Evolutionary conservation across 2,797 vertebrate species (phyloP).

Genomic region (Lepilemur septentrionalis): DNA sequence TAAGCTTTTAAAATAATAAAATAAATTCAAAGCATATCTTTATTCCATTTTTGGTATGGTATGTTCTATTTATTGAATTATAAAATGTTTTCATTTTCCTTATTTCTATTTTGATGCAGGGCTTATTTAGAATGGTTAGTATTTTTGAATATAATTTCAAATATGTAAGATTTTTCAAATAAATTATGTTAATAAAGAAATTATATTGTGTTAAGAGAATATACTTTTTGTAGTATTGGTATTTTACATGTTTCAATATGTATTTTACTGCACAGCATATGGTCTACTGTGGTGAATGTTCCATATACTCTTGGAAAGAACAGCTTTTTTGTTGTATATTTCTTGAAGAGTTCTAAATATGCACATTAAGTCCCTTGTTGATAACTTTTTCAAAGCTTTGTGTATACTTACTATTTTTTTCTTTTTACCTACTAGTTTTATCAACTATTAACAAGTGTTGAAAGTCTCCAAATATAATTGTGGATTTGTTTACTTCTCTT

Average conservation of each 20-base stretch:
- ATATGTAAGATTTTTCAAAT: not conserved
- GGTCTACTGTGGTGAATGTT: not conserved
- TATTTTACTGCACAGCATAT: not conserved
- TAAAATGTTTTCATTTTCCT: not conserved
- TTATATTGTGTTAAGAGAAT: not conserved
- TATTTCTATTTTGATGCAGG: not conserved
- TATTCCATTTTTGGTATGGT: not conserved
- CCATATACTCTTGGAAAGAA: not conserved
- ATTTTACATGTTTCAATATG: not conserved
- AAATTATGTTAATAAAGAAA: not conserved
- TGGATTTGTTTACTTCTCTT: not conserved
- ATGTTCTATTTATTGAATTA: not conserved
- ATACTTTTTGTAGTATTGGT: not conserved
- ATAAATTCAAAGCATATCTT: not conserved
- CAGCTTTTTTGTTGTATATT: rapidly evolving
- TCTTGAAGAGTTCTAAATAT: too few relatives aligned
- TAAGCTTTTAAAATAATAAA: not conserved
- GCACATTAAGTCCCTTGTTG: not conserved
- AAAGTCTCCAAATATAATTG: not conserved
- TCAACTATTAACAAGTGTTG: not conserved
- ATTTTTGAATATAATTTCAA: not conserved
- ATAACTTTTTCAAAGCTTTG: not conserved
- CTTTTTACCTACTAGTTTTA: not conserved
- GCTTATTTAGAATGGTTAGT: not conserved
- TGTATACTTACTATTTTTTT: not conserved